phyloP scores from a whole-genome alignment of 1,140 invertebrate genomes.

The Zophobas atratus region DNA sequence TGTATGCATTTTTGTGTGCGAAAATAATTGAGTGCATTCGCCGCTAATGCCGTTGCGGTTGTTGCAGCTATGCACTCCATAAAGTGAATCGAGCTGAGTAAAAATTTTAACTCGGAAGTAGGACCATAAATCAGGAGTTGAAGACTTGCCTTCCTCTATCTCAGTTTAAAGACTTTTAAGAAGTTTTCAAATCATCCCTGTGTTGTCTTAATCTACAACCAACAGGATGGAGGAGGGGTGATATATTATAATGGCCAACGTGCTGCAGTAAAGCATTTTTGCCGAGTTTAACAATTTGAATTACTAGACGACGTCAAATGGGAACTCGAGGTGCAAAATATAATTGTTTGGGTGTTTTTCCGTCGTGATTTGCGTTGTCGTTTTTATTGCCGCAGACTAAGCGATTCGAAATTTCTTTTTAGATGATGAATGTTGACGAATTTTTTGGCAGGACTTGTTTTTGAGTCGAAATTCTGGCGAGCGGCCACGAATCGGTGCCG shows the following conservation, averaged over 20 bases:
- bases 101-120: not conserved
- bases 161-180: constrained; percentile 7
- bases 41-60: no score
- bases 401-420: no score
- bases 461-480: not conserved
- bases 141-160: constrained; percentile 10
- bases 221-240: not conserved
- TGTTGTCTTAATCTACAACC: not conserved
- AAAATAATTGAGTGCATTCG: no score
- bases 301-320: no score
- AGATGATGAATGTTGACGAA: no score
- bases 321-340: no score
- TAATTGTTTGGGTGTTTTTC: no score
- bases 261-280: no score
- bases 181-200: constrained; percentile 1
- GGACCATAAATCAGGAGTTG: constrained; percentile 17
- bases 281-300: not conserved
- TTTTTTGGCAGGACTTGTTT: not conserved
- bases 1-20: no score
- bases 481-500: not conserved
- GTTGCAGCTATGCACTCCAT: not conserved
- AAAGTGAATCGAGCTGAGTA: not conserved
- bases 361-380: no score
- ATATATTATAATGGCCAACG: not conserved
- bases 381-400: no score